These are phyloP conservation scores for Diaphora mendica DNA, from an alignment of 2,888 invertebrate species.

Conservation along the genomic window DNA sequence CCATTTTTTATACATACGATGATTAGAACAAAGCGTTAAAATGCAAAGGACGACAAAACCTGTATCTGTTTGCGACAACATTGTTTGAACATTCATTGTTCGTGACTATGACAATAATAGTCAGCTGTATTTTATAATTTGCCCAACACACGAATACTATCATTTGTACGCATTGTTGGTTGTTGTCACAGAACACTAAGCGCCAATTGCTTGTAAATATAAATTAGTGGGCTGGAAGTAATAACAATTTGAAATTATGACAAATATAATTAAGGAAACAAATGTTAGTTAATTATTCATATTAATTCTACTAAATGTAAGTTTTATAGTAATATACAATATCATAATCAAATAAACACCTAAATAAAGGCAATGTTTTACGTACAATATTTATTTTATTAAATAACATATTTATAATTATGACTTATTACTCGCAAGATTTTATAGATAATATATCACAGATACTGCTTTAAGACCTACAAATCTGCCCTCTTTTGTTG, in stretches of 20 bases:
- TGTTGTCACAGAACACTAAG: background rate
- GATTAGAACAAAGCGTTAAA: background rate
- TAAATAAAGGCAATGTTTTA: background rate
- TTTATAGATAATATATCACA: background rate
- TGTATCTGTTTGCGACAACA: conserved; percentile 1
- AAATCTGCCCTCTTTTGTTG: background rate
- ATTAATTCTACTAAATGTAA: background rate
- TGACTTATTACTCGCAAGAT: too few relatives aligned
- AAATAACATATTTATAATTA: background rate
- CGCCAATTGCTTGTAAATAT: background rate
- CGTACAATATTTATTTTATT: too few relatives aligned
- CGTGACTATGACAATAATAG: conserved; percentile 16
- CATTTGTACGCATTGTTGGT: background rate
- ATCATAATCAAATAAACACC: background rate
- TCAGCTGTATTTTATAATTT: conserved; percentile 2
- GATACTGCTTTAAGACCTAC: background rate
- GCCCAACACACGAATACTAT: background rate
- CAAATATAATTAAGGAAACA: background rate
- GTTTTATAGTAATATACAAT: background rate
- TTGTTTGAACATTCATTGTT: background rate
- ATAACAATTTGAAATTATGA: background rate
- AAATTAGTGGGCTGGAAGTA: background rate
- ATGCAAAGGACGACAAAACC: background rate
- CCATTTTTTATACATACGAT: conserved; percentile 23
- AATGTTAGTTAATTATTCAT: background rate